These are phyloP conservation scores for Listrodromus nycthemerus DNA, from an alignment of 2,888 invertebrate species.

Conservation along the genomic window DNA sequence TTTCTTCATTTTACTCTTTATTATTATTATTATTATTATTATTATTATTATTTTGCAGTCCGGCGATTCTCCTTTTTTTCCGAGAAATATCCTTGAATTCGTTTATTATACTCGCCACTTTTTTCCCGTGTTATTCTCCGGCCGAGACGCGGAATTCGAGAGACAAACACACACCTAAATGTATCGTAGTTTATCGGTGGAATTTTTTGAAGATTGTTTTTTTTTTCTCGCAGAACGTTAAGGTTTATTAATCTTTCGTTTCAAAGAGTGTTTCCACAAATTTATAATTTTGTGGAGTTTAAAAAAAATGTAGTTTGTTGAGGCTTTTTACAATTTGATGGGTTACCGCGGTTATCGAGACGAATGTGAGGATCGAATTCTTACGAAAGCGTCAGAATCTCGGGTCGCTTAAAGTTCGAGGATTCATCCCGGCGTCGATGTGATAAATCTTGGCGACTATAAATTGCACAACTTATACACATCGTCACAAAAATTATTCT, in stretches of 20 bases:
- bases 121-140: not conserved
- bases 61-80: conserved; percentile 36
- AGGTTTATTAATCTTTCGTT: not conserved
- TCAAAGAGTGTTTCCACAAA: not conserved
- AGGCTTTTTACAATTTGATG: not conserved
- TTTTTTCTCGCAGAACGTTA: not conserved
- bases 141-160: not conserved
- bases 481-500: conserved; percentile 59
- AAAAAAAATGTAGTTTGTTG: not conserved
- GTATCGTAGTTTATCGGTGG: not conserved
- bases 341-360: not conserved
- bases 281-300: not conserved
- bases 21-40: conserved; percentile 43
- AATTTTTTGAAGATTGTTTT: too few species aligned
- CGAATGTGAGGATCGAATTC: not conserved
- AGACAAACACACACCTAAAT: not conserved
- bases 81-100: conserved; percentile 13
- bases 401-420: conserved; percentile 43
- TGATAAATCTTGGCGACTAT: conserved; percentile 59
- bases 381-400: conserved; percentile 40
- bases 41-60: conserved; percentile 44
- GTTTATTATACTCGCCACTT: not conserved
- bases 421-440: conserved; percentile 50
- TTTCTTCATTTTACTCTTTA: not conserved
- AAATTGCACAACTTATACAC: conserved; percentile 63